Percentiles rank a stretch among this genome's conserved stretches.
Conservation (phyloP, 2,113 vertebrate species). For the Python bivittatus region DNA sequence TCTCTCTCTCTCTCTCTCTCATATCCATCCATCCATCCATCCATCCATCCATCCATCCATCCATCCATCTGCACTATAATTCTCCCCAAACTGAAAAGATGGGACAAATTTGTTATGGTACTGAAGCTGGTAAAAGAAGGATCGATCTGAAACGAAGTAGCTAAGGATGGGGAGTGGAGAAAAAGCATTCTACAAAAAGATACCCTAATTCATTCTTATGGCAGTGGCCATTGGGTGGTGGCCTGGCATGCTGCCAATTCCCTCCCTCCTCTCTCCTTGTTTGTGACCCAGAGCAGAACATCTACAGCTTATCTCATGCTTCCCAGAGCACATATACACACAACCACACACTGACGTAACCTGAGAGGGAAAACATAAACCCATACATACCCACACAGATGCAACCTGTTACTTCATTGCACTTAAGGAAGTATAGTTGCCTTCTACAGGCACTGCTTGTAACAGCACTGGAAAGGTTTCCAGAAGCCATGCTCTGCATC, state of each 20-base stretch:
- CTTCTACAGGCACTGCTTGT: background rate
- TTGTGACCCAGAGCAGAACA: background rate
- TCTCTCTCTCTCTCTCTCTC: too few relatives aligned
- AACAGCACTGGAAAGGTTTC: background rate
- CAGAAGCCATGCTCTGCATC: background rate
- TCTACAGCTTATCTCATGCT: background rate
- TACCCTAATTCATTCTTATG: background rate
- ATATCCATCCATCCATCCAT: fast-evolving
- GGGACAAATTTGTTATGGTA: background rate
- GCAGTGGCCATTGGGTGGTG: background rate
- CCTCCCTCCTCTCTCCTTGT: background rate
- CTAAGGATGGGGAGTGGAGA: background rate
- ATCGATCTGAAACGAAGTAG: background rate
- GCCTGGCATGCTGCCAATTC: background rate
- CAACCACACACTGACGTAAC: too few relatives aligned
- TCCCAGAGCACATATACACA: background rate
- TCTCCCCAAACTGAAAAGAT: background rate
- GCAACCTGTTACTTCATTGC: background rate
- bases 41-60: background rate
- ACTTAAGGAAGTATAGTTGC: background rate
- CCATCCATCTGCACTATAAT: background rate
- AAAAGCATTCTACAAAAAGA: background rate
- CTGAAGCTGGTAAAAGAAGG: background rate
- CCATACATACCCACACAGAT: background rate
- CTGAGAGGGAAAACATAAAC: background rate